Evolutionary conservation across 53 echinoderm and acorn worm genomes (phyloP).

Genomic region (Henricia sp.): DNA sequence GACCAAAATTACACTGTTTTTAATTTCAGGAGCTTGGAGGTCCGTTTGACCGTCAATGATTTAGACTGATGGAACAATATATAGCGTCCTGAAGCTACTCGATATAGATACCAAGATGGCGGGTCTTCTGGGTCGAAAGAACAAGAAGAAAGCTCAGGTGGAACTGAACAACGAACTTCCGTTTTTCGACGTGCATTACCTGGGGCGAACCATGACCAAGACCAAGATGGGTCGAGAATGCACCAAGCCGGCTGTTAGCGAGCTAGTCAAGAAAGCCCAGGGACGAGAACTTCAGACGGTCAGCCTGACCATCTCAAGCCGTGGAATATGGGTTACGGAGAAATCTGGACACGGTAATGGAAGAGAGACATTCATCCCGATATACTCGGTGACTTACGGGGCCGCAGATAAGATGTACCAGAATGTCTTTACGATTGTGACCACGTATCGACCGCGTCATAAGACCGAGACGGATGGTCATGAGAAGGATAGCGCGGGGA

Average conservation of each 20-base stretch:
- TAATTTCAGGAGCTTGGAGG: too few relatives aligned
- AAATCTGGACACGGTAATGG: constrained; percentile 61
- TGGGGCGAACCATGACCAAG: constrained; percentile 74
- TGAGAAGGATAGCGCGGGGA: constrained; percentile 28
- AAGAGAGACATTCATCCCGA: constrained; percentile 92
- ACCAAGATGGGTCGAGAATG: constrained; percentile 89
- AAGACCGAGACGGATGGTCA: not conserved
- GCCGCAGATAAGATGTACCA: constrained; percentile 80
- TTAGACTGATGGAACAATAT: not conserved
- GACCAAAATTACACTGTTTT: too few relatives aligned
- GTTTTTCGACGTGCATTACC: constrained; percentile 80
- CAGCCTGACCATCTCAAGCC: constrained; percentile 76
- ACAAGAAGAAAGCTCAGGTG: constrained; percentile 72
- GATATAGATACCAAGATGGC: constrained; percentile 52
- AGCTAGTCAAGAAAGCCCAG: constrained; percentile 70
- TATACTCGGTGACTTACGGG: constrained; percentile 95
- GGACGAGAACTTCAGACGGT: constrained; percentile 78
- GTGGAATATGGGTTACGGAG: constrained; percentile 81
- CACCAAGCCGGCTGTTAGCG: constrained; percentile 61
- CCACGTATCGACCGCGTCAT: constrained; percentile 68
- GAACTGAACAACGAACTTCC: constrained; percentile 85
- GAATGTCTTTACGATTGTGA: constrained; percentile 88
- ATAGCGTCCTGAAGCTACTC: too few relatives aligned
- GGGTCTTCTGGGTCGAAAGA: constrained; percentile 60
- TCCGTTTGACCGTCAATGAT: too few relatives aligned